Percentiles rank a stretch among this genome's conserved stretches.
Evolutionary conservation across 2,113 vertebrate species (phyloP).

Genomic region (Delphinapterus leucas): DNA sequence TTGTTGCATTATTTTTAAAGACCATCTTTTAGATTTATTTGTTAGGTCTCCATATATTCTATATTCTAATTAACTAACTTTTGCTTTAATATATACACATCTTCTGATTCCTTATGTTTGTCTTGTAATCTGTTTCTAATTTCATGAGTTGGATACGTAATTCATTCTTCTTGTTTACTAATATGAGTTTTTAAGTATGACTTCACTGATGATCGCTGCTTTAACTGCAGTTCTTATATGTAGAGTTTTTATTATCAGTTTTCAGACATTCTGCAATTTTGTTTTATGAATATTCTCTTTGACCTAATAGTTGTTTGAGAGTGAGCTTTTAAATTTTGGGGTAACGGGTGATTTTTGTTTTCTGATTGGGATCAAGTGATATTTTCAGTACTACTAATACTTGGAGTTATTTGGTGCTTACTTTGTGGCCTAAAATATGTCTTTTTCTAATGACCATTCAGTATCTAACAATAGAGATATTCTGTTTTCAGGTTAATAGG

Average conservation of each 20-base stretch:
- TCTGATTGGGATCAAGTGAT: neutral
- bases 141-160: neutral
- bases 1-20: neutral
- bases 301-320: neutral
- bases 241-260: neutral
- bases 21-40: neutral
- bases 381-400: neutral
- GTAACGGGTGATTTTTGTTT: neutral
- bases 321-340: neutral
- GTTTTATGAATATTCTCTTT: neutral
- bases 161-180: neutral
- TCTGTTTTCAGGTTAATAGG: neutral
- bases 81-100: neutral
- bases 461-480: neutral
- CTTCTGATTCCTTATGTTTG: neutral
- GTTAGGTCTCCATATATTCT: neutral
- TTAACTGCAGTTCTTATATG: neutral
- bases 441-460: neutral
- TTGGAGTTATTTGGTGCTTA: neutral
- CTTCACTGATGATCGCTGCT: neutral
- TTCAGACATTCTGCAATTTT: neutral
- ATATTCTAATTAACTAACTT: neutral
- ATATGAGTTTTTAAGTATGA: neutral
- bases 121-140: neutral
- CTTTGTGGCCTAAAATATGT: neutral